Percentiles rank a stretch among this genome's conserved stretches.
Evolutionary conservation across 2,888 invertebrate species (phyloP).

Genomic region (Drosophila falleni): DNA sequence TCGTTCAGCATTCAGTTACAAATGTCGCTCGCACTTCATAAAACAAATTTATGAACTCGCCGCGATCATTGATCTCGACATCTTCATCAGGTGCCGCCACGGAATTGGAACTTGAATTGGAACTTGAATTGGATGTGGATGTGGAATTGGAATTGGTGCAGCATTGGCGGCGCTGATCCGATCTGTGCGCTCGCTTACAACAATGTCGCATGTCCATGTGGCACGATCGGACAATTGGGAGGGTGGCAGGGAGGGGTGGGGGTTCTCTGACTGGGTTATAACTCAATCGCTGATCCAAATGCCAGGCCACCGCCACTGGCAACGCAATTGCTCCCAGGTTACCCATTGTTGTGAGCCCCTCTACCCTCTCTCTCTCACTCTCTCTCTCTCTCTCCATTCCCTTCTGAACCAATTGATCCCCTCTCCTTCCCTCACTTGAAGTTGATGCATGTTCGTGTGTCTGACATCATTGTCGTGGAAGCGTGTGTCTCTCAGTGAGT

Average conservation of each 20-base stretch:
- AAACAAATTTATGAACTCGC: conserved; percentile 82
- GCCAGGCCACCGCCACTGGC: conserved; percentile 59
- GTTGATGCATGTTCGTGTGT: conserved; percentile 66
- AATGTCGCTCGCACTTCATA: conserved; percentile 82
- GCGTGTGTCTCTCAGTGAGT: conserved; percentile 74
- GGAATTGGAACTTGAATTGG: conserved; percentile 29
- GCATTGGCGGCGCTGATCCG: conserved; percentile 25
- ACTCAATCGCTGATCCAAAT: conserved; percentile 82
- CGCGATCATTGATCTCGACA: conserved; percentile 82
- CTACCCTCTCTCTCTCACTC: no score
- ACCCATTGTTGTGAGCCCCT: conserved; percentile 75
- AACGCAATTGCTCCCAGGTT: conserved; percentile 75
- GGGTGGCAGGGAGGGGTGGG: conserved; percentile 11
- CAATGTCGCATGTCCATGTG: conserved; percentile 55
- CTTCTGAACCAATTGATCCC: background rate
- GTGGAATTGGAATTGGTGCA: conserved; percentile 38
- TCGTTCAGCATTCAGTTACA: conserved; percentile 75
- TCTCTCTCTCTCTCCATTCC: no score
- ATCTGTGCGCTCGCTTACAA: conserved; percentile 46
- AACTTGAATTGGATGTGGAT: conserved; percentile 19
- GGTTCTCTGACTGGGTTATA: conserved; percentile 56
- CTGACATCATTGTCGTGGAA: conserved; percentile 80
- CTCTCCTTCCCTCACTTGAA: conserved; percentile 17
- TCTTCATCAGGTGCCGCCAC: conserved; percentile 78
- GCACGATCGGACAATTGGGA: conserved; percentile 36